Evolutionary conservation across 2,888 invertebrate genomes (phyloP), one percentile per base, ranked within the genome.

Genomic region (Phyllotreta striolata): DNA sequence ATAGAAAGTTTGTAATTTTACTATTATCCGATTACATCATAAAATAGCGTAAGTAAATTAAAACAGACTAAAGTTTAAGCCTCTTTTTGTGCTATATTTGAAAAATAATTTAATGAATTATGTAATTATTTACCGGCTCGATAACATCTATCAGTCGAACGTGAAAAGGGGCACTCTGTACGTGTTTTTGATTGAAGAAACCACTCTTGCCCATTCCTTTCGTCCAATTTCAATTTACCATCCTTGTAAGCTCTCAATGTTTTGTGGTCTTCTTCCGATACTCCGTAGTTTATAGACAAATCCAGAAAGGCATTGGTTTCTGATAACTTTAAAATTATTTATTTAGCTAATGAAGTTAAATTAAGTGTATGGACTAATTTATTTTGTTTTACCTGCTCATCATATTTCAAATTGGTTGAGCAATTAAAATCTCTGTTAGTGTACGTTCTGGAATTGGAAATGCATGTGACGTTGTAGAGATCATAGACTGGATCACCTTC

Each of bases 201-300:
- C 74, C 76, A 78, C 10, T 75, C 74, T 12, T 76, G 64, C 9
- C 77, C 76, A 7, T 76, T 68, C 44, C 74, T 76, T 2, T 73
- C 67, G 38, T 78, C 77, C 1, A 75, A 73, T 46, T 10, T 47
- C 6, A 78, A 63, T 10, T 68, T 64, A 6, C 83, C 83, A 34
- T 75, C 74, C 4, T 69, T 67, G 9, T 66, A 77, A 71, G 8
- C 71, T 67, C 60, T 69, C 3, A 83, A 69, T 1, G 70, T 67
- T 2, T 72, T 68, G 8, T 73, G 71, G 14, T 78, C 76, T 9
- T 78, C 77, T 6, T 74, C 70, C 0, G 74, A 77, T 1, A 78
- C 78, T 4, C 83, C 83, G 69, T 83, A 83, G 35, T 83, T 77
- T 41, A 78, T 75, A 0, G 82, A 82, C 9, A 76, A 75, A 66